Conservation (phyloP, 1,140 invertebrate species). For the Babylonia areolata region DNA sequence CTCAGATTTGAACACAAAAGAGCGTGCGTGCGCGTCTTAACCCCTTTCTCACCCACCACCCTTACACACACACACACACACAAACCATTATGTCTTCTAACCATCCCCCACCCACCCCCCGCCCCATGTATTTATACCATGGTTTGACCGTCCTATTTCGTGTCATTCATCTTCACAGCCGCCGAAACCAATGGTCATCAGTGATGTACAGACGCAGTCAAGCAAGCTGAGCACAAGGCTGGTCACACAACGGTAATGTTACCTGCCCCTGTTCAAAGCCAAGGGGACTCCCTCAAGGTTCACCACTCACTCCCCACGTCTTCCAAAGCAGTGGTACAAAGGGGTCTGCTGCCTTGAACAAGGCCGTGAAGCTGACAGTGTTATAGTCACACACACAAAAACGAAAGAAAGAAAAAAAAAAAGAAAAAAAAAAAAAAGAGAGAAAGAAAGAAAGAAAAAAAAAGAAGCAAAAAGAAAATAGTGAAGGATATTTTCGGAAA, state of each 20-base stretch:
- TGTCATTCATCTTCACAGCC: neutral
- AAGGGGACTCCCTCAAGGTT: neutral
- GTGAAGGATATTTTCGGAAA: neutral
- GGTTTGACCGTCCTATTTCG: neutral
- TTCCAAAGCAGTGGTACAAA: neutral
- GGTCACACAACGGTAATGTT: neutral
- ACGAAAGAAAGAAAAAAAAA: neutral
- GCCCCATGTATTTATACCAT: too few species aligned
- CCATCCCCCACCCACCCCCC: too few species aligned
- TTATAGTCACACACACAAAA: too few species aligned
- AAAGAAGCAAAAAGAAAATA: neutral
- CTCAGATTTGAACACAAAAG: too few species aligned
- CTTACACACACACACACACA: too few species aligned
- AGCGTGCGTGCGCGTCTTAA: too few species aligned
- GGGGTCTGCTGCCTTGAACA: neutral
- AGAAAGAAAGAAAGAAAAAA: neutral
- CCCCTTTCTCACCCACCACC: too few species aligned
- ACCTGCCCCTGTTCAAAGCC: neutral
- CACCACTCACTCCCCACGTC: neutral
- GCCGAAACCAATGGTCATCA: neutral
- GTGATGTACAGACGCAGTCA: neutral
- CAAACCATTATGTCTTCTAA: too few species aligned
- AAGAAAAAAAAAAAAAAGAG: neutral
- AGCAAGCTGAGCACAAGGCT: neutral
- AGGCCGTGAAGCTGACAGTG: too few species aligned